Conservation (phyloP, 2,888 invertebrate genomes). For the Papilio gigon region DNA sequence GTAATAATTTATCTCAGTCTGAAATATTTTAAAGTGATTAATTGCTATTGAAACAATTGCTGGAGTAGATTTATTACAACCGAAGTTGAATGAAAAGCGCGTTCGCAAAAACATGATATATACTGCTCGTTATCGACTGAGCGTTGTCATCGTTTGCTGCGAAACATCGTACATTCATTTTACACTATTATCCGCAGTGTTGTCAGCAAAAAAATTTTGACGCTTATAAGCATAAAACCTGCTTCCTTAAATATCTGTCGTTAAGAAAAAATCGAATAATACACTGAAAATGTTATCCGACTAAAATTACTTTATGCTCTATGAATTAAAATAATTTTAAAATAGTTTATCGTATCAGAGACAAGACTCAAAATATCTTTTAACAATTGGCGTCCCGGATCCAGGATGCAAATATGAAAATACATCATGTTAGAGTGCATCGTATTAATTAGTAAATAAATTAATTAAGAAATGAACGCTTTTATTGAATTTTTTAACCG, state of each 20-base stretch:
- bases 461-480: no score
- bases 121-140: conserved; percentile 7
- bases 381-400: no score
- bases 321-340: no score
- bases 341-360: no score
- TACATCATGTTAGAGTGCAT: no score
- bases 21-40: conserved; percentile 30
- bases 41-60: conserved; percentile 18
- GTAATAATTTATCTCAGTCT: conserved; percentile 4
- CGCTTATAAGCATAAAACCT: no score
- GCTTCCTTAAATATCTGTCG: no score
- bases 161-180: conserved; percentile 2
- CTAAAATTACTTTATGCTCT: not conserved
- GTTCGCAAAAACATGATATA: conserved; percentile 27
- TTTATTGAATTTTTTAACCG: no score
- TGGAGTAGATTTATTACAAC: conserved; percentile 27
- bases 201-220: not conserved
- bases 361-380: no score
- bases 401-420: no score
- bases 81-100: conserved; percentile 28
- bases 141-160: conserved; percentile 11
- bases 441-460: no score
- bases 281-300: not conserved
- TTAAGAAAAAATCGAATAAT: no score
- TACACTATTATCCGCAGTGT: not conserved